Percentiles rank a stretch among this genome's conserved stretches.
Conservation (phyloP, 2,888 invertebrate species). For the Drosophila aldrichi region DNA sequence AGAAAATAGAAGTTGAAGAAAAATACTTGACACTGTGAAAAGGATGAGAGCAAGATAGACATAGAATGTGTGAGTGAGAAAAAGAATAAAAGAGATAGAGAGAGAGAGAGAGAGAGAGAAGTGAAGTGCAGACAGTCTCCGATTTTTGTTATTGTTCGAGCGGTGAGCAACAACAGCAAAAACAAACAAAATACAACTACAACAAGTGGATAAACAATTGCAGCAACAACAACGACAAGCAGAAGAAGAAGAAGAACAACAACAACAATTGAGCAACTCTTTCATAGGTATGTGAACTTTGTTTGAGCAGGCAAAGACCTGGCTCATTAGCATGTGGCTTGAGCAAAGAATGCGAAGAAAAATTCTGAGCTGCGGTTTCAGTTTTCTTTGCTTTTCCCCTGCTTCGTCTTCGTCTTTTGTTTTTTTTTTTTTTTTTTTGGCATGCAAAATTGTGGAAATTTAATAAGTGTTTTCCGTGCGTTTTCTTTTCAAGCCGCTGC, state of each 20-base stretch:
- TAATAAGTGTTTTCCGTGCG: constrained; percentile 71
- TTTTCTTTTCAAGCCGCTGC: constrained; percentile 23
- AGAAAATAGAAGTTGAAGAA: constrained; percentile 4
- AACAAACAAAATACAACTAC: constrained; percentile 34
- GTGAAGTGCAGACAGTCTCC: constrained; percentile 64
- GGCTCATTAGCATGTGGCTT: constrained; percentile 54
- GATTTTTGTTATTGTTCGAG: constrained; percentile 62
- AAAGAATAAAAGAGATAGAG: not conserved
- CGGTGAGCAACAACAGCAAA: constrained; percentile 6
- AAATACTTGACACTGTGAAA: constrained; percentile 4
- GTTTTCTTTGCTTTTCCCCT: constrained; percentile 16
- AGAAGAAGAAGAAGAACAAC: not conserved
- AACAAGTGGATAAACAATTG: constrained; percentile 58
- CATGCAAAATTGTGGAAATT: constrained; percentile 70
- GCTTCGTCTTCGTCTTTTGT: constrained; percentile 16
- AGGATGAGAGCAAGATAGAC: constrained; percentile 39
- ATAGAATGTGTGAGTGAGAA: not conserved
- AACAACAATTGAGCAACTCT: constrained; percentile 9
- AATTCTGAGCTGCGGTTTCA: constrained; percentile 58
- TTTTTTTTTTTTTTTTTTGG: constrained; percentile 54
- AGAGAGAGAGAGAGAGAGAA: constrained; percentile 39
- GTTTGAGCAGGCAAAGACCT: constrained; percentile 17
- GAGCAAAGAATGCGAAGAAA: constrained; percentile 13
- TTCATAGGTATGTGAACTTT: constrained; percentile 61
- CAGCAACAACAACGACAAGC: constrained; percentile 6